Conservation (phyloP, 2,888 invertebrate species). For the Coremacera marginata region DNA sequence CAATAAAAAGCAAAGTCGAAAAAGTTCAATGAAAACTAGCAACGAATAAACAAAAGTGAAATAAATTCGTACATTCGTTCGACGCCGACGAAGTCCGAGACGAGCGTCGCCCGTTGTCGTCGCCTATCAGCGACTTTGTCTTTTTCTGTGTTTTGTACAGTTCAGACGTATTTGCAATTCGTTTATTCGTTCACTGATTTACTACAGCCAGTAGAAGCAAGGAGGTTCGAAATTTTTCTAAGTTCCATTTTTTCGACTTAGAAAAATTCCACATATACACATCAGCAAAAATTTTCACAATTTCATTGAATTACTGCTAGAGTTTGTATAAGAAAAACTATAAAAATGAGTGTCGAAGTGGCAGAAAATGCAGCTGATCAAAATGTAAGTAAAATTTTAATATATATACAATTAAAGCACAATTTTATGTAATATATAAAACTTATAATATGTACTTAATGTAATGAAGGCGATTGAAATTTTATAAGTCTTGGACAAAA, state of each 20-base stretch:
- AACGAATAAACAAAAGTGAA: neutral
- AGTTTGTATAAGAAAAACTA: constrained; percentile 21
- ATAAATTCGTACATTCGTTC: constrained; percentile 29
- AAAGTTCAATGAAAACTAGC: constrained; percentile 13
- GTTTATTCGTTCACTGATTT: constrained; percentile 3
- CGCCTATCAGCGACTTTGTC: constrained; percentile 54
- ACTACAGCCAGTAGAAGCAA: neutral
- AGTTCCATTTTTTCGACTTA: constrained; percentile 55
- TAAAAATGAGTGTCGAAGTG: constrained; percentile 65
- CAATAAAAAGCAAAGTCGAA: constrained; percentile 17
- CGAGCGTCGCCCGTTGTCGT: constrained; percentile 47
- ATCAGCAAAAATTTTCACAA: constrained; percentile 41
- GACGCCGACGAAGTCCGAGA: constrained; percentile 43
- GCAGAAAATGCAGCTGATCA: constrained; percentile 51
- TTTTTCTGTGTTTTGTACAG: constrained; percentile 55
- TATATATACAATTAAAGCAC: constrained; percentile 30
- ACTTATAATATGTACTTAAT: neutral
- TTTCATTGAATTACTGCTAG: constrained; percentile 18
- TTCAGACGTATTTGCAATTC: constrained; percentile 44
- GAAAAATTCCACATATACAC: constrained; percentile 44
- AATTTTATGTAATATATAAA: constrained; percentile 55
- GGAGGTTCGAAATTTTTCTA: constrained; percentile 52
- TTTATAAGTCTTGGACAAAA: constrained; percentile 46
- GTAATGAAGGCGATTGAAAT: constrained; percentile 6
- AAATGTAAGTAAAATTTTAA: constrained; percentile 60